Evolutionary conservation across 2,888 invertebrate species (phyloP).

Genomic region (Salticus scenicus): DNA sequence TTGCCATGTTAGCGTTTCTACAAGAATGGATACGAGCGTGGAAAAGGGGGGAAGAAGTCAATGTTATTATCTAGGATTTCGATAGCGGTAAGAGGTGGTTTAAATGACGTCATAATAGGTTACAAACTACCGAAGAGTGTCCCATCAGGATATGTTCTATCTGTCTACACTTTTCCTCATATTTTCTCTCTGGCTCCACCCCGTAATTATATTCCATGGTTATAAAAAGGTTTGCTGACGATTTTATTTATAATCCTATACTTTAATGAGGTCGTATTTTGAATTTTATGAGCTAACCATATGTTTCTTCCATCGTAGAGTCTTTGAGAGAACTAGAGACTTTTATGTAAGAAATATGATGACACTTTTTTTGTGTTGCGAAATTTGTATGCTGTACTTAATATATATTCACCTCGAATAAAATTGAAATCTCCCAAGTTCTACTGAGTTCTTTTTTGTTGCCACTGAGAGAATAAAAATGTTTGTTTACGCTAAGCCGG

Average conservation of each 20-base stretch:
- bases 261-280: conserved; percentile 14
- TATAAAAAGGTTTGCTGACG: conserved; percentile 12
- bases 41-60: conserved; percentile 4
- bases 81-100: conserved; percentile 61
- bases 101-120: conserved; percentile 68
- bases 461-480: too few relatives aligned
- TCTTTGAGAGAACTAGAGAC: background rate
- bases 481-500: too few relatives aligned
- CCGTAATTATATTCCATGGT: conserved; percentile 22
- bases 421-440: background rate
- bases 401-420: background rate
- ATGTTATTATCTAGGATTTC: conserved; percentile 50
- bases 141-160: conserved; percentile 45
- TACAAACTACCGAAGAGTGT: conserved; percentile 63
- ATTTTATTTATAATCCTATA: conserved; percentile 8
- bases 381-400: background rate
- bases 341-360: background rate
- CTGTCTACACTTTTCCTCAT: conserved; percentile 24
- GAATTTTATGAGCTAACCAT: conserved; percentile 19
- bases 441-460: background rate
- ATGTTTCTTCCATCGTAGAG: background rate
- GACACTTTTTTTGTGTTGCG: background rate
- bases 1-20: conserved; percentile 66
- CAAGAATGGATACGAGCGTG: conserved; percentile 46
- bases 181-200: conserved; percentile 7